Evolutionary conservation across 2,113 vertebrate species (phyloP), one percentile per base, ranked within the genome.

Genomic region (Ammodytes dubius): DNA sequence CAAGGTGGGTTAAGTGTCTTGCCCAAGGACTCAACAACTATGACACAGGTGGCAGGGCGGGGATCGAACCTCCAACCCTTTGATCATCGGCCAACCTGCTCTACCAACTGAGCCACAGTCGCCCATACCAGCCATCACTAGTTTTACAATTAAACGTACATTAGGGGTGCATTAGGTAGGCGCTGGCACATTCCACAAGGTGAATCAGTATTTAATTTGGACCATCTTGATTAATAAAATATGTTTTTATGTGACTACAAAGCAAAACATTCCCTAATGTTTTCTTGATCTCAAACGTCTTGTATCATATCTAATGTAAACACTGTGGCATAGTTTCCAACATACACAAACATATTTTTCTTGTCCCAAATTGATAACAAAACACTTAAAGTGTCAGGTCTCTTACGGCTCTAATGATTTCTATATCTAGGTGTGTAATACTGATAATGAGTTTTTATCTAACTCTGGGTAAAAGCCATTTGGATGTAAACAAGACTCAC

Each of bases 291-390:
- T 64, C 9, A 42, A 43, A 9, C 5, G 15, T 49, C n/a, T 50
- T 63, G 66, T 68, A 81, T 74, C 69, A 72, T 57, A 83, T 86
- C 82, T 86, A 72, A 73, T 86, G 68, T 60, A 87, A 86, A 88
- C 74, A 79, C 15, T 47, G 35, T 19, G 47, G 47, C 49, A 59
- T 17, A 56, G 61, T 70, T 63, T 79, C 50, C 19, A 57, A 75
- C 69, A 75, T 69, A 82, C 53, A 66, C 43, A 61, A 15, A 73
- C 50, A 61, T 46, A 37, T 27, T 27, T 27, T 27, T 27, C 1
- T 27, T 74, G 50, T 79, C 71, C 72, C 40, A 57, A 57, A 50
- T 42, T 45, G 57, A 77, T 77, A 76, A 72, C 17, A 53, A 82
- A 37, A 72, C 46, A 15, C 17, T 60, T 49, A 66, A 65, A 79